Evolutionary conservation across 1,140 invertebrate genomes (phyloP).

Genomic region (Ridgeia piscesae): DNA sequence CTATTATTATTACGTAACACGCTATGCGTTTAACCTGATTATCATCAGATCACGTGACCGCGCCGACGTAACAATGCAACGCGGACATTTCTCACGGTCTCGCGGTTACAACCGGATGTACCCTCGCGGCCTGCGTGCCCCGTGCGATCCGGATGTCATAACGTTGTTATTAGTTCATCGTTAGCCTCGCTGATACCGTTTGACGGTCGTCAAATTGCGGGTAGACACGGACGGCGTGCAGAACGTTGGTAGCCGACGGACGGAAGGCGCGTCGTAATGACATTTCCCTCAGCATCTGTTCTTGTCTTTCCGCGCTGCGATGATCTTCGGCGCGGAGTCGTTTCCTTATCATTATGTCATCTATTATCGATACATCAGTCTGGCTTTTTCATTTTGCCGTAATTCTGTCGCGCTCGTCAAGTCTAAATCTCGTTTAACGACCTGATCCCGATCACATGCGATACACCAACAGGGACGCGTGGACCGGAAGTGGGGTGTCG

Average conservation of each 20-base stretch:
- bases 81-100: background rate
- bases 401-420: background rate
- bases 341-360: background rate
- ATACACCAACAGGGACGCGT: background rate
- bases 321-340: background rate
- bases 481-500: background rate
- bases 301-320: background rate
- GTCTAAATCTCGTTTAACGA: background rate
- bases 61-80: background rate
- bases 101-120: background rate
- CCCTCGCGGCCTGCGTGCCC: background rate
- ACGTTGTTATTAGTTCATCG: background rate
- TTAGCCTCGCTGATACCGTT: background rate
- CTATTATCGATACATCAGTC: constrained; percentile 5
- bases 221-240: background rate
- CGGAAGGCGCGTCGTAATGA: background rate
- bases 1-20: background rate
- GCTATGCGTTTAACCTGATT: background rate
- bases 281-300: background rate
- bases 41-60: background rate
- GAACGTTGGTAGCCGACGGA: too few species aligned
- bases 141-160: background rate
- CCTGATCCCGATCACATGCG: background rate
- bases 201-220: background rate
- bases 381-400: background rate